phyloP scores from a whole-genome alignment of 2,888 invertebrate genomes.

The Zonitis immaculata region DNA sequence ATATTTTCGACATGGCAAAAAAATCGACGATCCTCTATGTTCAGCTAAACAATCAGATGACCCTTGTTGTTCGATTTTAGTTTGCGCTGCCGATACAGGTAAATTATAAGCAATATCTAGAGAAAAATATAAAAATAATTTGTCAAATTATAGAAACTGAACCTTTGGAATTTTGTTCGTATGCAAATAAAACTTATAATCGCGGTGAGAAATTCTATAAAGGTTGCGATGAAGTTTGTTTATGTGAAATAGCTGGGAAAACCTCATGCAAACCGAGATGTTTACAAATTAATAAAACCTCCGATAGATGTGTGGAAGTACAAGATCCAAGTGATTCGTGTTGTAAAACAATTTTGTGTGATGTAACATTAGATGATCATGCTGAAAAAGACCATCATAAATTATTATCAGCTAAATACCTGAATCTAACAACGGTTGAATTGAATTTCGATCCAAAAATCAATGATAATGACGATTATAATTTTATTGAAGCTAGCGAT shows the following conservation, averaged over 20 bases:
- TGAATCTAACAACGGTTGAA: slow-evolving; percentile 46
- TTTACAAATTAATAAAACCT: slow-evolving; percentile 53
- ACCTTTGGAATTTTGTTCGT: slow-evolving; percentile 55
- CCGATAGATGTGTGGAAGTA: slow-evolving; percentile 75
- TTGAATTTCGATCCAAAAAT: slow-evolving; percentile 45
- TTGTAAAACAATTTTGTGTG: slow-evolving; percentile 81
- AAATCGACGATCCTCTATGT: slow-evolving; percentile 66
- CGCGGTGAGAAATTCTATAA: slow-evolving; percentile 71
- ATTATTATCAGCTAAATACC: slow-evolving; percentile 40
- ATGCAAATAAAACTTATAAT: slow-evolving; percentile 66
- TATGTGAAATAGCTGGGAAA: slow-evolving; percentile 67
- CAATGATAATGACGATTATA: slow-evolving; percentile 37
- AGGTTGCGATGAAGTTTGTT: slow-evolving; percentile 75
- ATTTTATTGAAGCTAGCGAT: slow-evolving; percentile 46
- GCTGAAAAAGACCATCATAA: slow-evolving; percentile 43
- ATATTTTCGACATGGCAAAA: slow-evolving; percentile 64
- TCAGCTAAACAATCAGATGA: slow-evolving; percentile 67
- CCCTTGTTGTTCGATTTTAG: slow-evolving; percentile 65
- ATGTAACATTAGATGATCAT: slow-evolving; percentile 74
- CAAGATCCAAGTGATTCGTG: slow-evolving; percentile 79
- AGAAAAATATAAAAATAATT: too few species aligned
- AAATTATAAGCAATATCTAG: slow-evolving; percentile 7
- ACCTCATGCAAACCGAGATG: slow-evolving; percentile 53
- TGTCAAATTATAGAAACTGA: slow-evolving; percentile 41
- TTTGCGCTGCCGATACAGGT: slow-evolving; percentile 63